Conservation (phyloP, 1,140 invertebrate species). For the Oedothorax gibbosus region DNA sequence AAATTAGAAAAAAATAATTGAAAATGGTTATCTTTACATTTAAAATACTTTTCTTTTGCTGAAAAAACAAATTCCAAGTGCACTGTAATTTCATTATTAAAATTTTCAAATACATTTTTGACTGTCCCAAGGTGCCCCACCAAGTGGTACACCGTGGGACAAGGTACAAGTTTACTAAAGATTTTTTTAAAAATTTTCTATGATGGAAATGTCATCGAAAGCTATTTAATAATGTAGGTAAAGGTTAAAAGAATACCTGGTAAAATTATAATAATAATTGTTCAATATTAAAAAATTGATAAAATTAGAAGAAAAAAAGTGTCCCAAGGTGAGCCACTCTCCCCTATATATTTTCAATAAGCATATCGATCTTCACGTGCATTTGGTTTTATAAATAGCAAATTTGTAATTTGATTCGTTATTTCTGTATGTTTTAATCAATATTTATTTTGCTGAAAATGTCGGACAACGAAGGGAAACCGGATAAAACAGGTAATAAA, state of each 20-base stretch:
- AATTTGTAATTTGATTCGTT: no score
- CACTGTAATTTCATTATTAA: constrained; percentile 22
- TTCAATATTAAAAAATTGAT: constrained; percentile 1
- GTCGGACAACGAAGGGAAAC: no score
- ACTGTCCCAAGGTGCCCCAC: constrained; percentile 16
- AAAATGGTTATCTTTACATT: constrained; percentile 5
- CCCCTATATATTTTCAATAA: not conserved
- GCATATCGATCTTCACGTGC: no score
- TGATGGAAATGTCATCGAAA: not conserved
- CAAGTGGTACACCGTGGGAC: not conserved
- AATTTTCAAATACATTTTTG: constrained; percentile 7
- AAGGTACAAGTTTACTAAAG: not conserved
- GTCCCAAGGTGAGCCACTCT: not conserved
- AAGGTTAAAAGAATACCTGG: constrained; percentile 1
- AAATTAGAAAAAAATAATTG: constrained; percentile 2
- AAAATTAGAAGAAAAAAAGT: constrained; percentile 5
- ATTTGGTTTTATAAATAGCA: no score
- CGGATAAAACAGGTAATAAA: no score
- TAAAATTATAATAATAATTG: not conserved
- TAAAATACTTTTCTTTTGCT: constrained; percentile 19
- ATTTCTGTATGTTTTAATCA: no score
- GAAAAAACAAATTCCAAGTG: constrained; percentile 15
- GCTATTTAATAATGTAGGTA: not conserved
- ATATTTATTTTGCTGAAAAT: no score
- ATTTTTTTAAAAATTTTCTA: not conserved